These are phyloP conservation scores for Mus pahari DNA, from an alignment of 2,113 vertebrate genomes.

Conservation along the genomic window DNA sequence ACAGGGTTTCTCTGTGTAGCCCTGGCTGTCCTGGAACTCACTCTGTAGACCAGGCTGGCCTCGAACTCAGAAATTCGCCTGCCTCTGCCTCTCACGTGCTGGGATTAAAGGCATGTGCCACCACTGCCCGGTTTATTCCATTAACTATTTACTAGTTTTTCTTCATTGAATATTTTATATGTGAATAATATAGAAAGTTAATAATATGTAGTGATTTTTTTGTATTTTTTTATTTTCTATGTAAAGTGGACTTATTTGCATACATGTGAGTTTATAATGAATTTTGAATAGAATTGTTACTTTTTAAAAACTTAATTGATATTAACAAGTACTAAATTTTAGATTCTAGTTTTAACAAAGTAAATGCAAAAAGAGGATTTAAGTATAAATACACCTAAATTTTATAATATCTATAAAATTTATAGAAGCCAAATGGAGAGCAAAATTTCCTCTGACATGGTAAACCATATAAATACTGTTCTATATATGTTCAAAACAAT, in stretches of 20 bases:
- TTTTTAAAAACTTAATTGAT: conserved; percentile 22
- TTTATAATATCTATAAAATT: conserved; percentile 8
- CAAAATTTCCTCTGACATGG: neutral
- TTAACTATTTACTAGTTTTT: neutral
- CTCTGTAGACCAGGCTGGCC: too few species aligned
- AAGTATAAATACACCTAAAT: neutral
- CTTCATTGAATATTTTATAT: neutral
- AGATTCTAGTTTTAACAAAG: neutral
- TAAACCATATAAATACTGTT: conserved; percentile 4
- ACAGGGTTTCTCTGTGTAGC: too few species aligned
- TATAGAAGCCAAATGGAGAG: neutral
- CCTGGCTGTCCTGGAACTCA: too few species aligned
- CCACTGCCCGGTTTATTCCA: too few species aligned
- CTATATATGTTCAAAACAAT: neutral
- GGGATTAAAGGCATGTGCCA: too few species aligned
- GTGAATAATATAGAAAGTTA: neutral
- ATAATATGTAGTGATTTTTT: neutral
- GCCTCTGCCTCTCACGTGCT: too few species aligned
- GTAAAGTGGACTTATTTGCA: neutral
- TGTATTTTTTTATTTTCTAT: neutral
- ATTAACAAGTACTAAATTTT: conserved; percentile 20
- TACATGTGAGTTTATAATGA: neutral
- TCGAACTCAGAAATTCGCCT: too few species aligned
- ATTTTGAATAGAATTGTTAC: neutral
- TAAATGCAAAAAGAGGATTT: neutral